phyloP scores from a whole-genome alignment of 1,140 invertebrate species.

The Procambarus clarkii region DNA sequence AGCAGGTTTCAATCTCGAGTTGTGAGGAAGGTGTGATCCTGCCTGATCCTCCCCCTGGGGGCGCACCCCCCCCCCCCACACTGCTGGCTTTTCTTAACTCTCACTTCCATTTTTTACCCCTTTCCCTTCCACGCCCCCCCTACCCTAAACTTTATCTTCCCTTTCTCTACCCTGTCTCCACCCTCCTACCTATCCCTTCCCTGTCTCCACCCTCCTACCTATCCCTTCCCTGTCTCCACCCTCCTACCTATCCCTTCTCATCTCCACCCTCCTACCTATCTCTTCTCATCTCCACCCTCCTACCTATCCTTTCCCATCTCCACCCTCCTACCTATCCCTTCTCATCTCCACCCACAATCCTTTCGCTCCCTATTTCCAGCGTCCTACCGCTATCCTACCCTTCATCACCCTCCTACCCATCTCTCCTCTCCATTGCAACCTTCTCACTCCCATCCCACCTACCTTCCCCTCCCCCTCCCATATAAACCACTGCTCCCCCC shows the following conservation, averaged over 20 bases:
- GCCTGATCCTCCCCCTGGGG: not conserved
- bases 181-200: not conserved
- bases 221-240: not conserved
- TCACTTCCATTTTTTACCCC: not conserved
- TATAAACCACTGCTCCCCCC: too few species aligned
- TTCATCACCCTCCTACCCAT: not conserved
- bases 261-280: not conserved
- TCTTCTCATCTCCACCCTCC: too few species aligned
- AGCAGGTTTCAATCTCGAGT: too few species aligned
- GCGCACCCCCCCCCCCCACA: not conserved
- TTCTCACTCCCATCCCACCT: too few species aligned
- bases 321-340: not conserved
- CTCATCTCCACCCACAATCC: not conserved
- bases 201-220: not conserved
- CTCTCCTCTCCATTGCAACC: not conserved
- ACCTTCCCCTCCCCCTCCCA: too few species aligned
- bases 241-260: constrained; percentile 1
- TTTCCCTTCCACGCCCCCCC: not conserved
- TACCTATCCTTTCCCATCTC: too few species aligned
- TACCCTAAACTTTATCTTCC: not conserved
- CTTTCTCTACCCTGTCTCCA: not conserved
- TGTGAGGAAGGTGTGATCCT: too few species aligned
- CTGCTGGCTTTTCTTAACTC: not conserved
- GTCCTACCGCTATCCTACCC: not conserved
- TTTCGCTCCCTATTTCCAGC: not conserved